Conservation (phyloP, 2,888 invertebrate genomes). For the Schrankia costaestrigalis region DNA sequence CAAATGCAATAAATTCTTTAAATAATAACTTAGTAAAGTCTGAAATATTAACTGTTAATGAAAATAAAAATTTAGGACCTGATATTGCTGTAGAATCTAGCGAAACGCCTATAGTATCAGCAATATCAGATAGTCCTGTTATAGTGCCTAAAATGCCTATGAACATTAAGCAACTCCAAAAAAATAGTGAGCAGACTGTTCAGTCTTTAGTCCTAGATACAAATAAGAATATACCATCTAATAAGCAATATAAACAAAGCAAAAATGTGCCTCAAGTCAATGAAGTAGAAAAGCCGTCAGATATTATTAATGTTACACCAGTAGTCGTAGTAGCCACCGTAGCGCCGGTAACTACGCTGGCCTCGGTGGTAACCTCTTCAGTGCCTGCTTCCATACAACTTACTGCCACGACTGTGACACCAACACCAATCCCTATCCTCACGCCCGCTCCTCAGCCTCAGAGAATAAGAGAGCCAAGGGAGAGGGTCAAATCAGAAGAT, state of each 20-base stretch:
- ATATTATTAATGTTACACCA: slow-evolving; percentile 23
- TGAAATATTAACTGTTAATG: slow-evolving; percentile 67
- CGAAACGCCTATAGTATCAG: slow-evolving; percentile 85
- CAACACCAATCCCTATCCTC: slow-evolving; percentile 13
- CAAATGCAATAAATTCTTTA: slow-evolving; percentile 65
- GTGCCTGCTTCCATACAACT: slow-evolving; percentile 21
- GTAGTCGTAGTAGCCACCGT: slow-evolving; percentile 16
- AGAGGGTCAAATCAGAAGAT: slow-evolving; percentile 49
- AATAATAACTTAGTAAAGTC: slow-evolving; percentile 73
- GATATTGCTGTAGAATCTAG: slow-evolving; percentile 59
- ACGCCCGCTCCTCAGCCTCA: slow-evolving; percentile 46
- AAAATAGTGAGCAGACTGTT: slow-evolving; percentile 55
- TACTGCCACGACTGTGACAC: slow-evolving; percentile 9
- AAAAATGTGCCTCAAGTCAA: slow-evolving; percentile 62
- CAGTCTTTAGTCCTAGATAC: slow-evolving; percentile 62
- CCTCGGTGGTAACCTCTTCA: slow-evolving; percentile 19
- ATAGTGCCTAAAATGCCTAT: slow-evolving; percentile 80
- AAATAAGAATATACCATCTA: slow-evolving; percentile 56
- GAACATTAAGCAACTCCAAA: slow-evolving; percentile 63
- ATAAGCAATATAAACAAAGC: slow-evolving; percentile 54
- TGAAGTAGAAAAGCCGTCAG: slow-evolving; percentile 45
- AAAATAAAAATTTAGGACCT: slow-evolving; percentile 63
- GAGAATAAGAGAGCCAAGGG: slow-evolving; percentile 53
- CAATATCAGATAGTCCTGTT: slow-evolving; percentile 85
- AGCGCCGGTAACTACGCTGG: slow-evolving; percentile 23